These are phyloP conservation scores for Notodonta ziczac DNA, from an alignment of 2,888 invertebrate species.

Conservation along the genomic window DNA sequence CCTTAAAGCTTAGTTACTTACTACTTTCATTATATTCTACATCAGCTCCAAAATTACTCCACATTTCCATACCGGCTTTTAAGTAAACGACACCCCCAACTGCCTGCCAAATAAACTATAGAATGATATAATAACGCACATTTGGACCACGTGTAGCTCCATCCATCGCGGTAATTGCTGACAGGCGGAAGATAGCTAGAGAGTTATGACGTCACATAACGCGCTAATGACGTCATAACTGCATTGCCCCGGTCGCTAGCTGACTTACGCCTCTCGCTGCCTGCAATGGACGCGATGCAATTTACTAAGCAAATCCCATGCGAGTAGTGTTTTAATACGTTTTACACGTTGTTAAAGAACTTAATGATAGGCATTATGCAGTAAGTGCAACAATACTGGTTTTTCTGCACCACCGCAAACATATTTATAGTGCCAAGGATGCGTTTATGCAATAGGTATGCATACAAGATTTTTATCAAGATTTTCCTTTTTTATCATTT, in stretches of 20 bases:
- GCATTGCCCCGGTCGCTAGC: conserved; percentile 69
- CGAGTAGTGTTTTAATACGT: conserved; percentile 46
- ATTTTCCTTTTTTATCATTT: no score
- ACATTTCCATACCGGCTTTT: conserved; percentile 22
- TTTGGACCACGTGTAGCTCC: conserved; percentile 67
- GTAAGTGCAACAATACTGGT: conserved; percentile 28
- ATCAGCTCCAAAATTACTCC: not conserved
- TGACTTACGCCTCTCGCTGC: conserved; percentile 58
- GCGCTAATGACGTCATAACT: conserved; percentile 82
- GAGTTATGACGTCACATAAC: conserved; percentile 80
- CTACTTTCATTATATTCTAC: not conserved
- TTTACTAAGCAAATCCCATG: conserved; percentile 58
- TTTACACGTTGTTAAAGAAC: conserved; percentile 45
- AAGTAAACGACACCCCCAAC: conserved; percentile 27
- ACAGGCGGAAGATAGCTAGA: conserved; percentile 77
- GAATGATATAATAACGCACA: conserved; percentile 62
- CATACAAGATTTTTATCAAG: not conserved
- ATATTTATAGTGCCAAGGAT: not conserved
- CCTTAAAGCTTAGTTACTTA: not conserved
- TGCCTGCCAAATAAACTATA: conserved; percentile 41
- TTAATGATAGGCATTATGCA: conserved; percentile 30
- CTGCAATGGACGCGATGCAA: conserved; percentile 65
- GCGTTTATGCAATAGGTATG: conserved; percentile 1
- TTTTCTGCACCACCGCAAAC: conserved; percentile 20
- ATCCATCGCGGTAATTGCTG: conserved; percentile 77